A percentile compares a stretch with the other conserved stretches of the same genome.
These are phyloP conservation scores for Scaptodrosophila lebanonensis DNA, from an alignment of 1,140 invertebrate genomes.

Conservation along the genomic window DNA sequence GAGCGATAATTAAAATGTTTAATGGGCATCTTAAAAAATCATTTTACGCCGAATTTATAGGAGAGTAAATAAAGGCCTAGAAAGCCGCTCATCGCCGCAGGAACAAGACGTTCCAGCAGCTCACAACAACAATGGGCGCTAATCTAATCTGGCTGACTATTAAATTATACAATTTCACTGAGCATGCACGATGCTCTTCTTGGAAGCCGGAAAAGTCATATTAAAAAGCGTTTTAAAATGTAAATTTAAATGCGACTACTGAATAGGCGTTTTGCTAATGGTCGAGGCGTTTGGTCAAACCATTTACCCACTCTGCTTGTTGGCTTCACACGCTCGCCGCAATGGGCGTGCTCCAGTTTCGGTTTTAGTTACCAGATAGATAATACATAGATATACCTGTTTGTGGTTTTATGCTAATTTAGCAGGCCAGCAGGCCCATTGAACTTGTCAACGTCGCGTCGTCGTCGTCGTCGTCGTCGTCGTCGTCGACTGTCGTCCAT, in stretches of 20 bases:
- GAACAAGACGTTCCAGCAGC: constrained; percentile 13
- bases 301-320: no score
- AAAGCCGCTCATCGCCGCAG: background rate
- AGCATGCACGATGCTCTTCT: constrained; percentile 30
- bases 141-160: constrained; percentile 60
- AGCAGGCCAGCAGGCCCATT: no score
- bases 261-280: constrained; percentile 4
- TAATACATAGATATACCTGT: no score
- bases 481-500: no score
- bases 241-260: constrained; percentile 42
- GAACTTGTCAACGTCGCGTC: no score
- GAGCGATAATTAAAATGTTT: constrained; percentile 68
- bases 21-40: constrained; percentile 64
- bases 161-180: constrained; percentile 50
- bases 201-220: constrained; percentile 57
- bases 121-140: constrained; percentile 24
- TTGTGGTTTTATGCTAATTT: no score
- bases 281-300: background rate
- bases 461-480: no score
- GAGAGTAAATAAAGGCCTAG: constrained; percentile 3
- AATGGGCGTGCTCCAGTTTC: no score
- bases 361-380: no score
- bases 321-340: no score
- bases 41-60: constrained; percentile 68
- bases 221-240: constrained; percentile 54